Base-by-base conservation (phyloP, 2,113 vertebrate genomes). In the Alexandromys fortis region DNA sequence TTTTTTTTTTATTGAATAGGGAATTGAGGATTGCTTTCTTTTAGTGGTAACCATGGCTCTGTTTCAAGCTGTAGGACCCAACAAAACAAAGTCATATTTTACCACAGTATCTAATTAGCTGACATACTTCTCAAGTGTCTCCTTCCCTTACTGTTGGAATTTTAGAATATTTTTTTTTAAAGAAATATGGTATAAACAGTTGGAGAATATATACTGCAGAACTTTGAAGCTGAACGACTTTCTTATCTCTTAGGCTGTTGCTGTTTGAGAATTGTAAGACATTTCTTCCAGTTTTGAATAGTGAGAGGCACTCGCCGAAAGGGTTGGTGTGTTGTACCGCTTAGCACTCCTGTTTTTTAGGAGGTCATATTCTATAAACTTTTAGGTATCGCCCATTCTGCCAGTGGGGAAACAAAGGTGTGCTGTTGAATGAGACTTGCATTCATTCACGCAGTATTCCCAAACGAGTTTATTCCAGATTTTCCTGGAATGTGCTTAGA, bases 1-100 rank as follows among this genome's bases (percentile, higher is more conserved):
- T 55, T 55, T 52, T 70, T 96, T 96, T 86, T 97, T 96, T 94
- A 97, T 97, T 96, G 95, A 97, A 63, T 91, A 95, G 90, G 90
- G 94, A 97, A 91, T 95, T 97, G 82, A 95, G 52, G 67, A 79
- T 61, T 92, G 92, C 86, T 96, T 97, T 96, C 72, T 97, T 94
- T 96, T 76, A 90, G 77, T 97, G 90, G 92, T 97, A 96, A 96
- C 96, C 92, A 35, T 91, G 92, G 70, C 42, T 96, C 68, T 83
- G 75, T 94, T 96, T 89, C 58, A 47, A 97, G 49, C 82, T 68
- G 72, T 87, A 87, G 96, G 77, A 91, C 35, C 78, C 86, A 94
- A 45, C 86, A 96, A 94, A 97, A 91, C 91, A 76, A 76, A 42
- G 86, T 78, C 76, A 94, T 94, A 78, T 95, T 95, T 96, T 79